phyloP scores from a whole-genome alignment of 2,888 invertebrate genomes.

The Dioctria rufipes region DNA sequence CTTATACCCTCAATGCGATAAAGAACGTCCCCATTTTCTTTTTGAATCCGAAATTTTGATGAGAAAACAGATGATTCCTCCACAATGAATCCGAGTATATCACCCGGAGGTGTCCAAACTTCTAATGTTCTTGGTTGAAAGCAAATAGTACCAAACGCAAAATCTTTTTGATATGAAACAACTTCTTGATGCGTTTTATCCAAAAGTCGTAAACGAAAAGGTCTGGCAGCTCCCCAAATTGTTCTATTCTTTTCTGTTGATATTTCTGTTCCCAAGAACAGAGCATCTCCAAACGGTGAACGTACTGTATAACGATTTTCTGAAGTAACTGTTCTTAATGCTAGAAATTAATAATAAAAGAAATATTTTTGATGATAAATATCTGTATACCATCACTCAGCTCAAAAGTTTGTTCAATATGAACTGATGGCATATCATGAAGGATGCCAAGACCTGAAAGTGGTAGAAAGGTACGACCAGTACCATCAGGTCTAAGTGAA shows the following conservation, averaged over 20 bases:
- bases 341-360: slow-evolving; percentile 60
- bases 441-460: slow-evolving; percentile 81
- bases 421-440: slow-evolving; percentile 78
- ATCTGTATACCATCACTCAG: slow-evolving; percentile 78
- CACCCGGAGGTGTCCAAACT: slow-evolving; percentile 81
- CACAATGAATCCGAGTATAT: slow-evolving; percentile 79
- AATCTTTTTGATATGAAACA: slow-evolving; percentile 79
- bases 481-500: slow-evolving; percentile 53
- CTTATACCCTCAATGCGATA: slow-evolving; percentile 82
- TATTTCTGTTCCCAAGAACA: slow-evolving; percentile 82
- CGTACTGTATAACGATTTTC: slow-evolving; percentile 83
- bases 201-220: slow-evolving; percentile 84
- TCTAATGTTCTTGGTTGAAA: slow-evolving; percentile 80
- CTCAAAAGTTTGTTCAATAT: slow-evolving; percentile 87
- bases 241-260: slow-evolving; percentile 77
- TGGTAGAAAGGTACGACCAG: slow-evolving; percentile 70
- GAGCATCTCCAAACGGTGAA: slow-evolving; percentile 80
- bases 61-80: slow-evolving; percentile 79
- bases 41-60: slow-evolving; percentile 80
- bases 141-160: slow-evolving; percentile 80
- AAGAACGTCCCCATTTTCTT: slow-evolving; percentile 76
- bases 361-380: slow-evolving; percentile 40
- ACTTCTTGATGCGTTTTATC: slow-evolving; percentile 90
- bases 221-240: slow-evolving; percentile 78
- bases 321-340: slow-evolving; percentile 73